Evolutionary conservation across 2,113 vertebrate species (phyloP).

Genomic region (Mustela nigripes): DNA sequence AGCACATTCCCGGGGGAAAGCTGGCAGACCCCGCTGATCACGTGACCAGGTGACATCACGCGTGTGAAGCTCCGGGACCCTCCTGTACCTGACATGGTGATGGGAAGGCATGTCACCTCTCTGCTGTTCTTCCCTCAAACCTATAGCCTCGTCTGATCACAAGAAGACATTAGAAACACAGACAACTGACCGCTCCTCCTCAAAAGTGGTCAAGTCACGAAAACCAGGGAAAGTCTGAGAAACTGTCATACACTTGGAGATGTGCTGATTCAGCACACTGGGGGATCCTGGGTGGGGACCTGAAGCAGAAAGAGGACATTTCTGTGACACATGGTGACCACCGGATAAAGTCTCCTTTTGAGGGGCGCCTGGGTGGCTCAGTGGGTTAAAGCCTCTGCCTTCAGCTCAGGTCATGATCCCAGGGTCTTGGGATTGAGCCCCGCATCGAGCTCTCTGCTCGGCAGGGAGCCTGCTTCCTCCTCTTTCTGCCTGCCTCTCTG

Average conservation of each 20-base stretch:
- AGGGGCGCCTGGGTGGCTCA: too few relatives aligned
- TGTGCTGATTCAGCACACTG: rapidly evolving
- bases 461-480: too few relatives aligned
- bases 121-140: too few relatives aligned
- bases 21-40: background rate
- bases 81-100: rapidly evolving
- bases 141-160: rapidly evolving
- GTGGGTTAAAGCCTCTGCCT: too few relatives aligned
- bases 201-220: background rate
- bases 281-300: background rate
- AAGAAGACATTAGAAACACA: background rate
- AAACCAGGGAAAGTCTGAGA: background rate
- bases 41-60: background rate
- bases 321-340: too few relatives aligned
- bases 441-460: too few relatives aligned
- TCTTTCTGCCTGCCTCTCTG: too few relatives aligned
- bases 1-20: rapidly evolving
- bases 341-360: background rate
- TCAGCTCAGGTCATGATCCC: too few relatives aligned
- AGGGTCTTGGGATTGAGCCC: too few relatives aligned
- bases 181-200: background rate
- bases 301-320: background rate
- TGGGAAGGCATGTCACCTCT: rapidly evolving
- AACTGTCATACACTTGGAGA: background rate
- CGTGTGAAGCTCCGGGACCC: rapidly evolving